Base-by-base conservation (phyloP, 2,113 vertebrate species). In the Cyanistes caeruleus region DNA sequence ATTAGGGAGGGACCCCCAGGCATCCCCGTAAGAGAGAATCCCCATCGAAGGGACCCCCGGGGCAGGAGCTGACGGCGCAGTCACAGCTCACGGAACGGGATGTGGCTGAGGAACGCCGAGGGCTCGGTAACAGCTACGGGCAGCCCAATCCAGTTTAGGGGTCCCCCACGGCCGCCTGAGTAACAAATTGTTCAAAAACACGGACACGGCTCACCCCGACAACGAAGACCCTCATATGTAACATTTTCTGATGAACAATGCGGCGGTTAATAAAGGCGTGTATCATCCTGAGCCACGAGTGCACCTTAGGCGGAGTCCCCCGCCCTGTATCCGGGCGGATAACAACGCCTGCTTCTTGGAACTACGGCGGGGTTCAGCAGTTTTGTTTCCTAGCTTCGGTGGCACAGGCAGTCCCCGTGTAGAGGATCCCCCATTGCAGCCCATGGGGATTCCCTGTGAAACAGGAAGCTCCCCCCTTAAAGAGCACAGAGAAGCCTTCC, bases 361-460 rank as follows among this genome's bases (percentile, higher is more conserved):
- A 3, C 39, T 6, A 0, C 62, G 2, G 2, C 4, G 24, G 1
- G 1, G 39, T 27, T 6, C 1, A 5, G 37, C 19, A 8, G 7
- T 23, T 83, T 41, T 35, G 19, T 41, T 48, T 39, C 55, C n/a
- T 2, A 2, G 35, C 48, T 48, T 41, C 39, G 10, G 52, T 23
- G 52, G 5, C 15, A 5, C n/a, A 0, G 37, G 37, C 19, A 5
- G 16, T 11, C 19, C 28, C 19, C 35, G 3, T 8, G 10, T 24
- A 31, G 11, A 62, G 41, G n/a, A 73, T 9, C 7, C 35, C 35
- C 17, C 48, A 15, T 0, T 16, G 13, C 43, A 37, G 31, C 6
- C 20, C 59, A 4, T 8, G 18, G 39, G 24, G 21, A 41, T 17
- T 11, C 56, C 41, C 28, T 33, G 35, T 12, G 65, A 31, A 37